Conservation (phyloP, 1,140 invertebrate species). For the Phymastichus coffea region DNA sequence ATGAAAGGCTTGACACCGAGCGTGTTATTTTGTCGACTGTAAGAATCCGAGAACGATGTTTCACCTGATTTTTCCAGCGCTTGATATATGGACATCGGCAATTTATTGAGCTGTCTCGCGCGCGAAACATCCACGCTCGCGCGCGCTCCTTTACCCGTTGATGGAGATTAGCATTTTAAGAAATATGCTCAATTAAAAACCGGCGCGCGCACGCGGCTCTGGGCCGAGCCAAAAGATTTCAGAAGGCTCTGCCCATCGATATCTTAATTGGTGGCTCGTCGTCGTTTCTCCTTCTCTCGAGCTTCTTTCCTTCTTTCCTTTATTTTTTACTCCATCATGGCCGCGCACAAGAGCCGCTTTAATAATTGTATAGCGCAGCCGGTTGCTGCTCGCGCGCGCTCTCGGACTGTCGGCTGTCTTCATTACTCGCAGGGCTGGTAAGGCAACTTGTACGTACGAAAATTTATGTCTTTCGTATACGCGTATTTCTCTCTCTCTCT, state of each 20-base stretch:
- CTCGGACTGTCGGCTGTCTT: conserved; percentile 14
- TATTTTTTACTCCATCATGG: conserved; percentile 8
- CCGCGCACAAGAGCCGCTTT: conserved; percentile 11
- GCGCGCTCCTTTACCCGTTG: background rate
- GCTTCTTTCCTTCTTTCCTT: background rate
- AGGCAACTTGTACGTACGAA: conserved; percentile 16
- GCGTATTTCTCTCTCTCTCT: background rate
- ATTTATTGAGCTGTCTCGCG: conserved; percentile 27
- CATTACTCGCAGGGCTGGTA: conserved; percentile 19
- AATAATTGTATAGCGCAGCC: conserved; percentile 12
- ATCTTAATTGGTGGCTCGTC: conserved; percentile 51
- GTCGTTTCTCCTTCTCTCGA: conserved; percentile 25
- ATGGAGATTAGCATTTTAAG: conserved; percentile 19
- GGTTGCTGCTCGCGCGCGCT: too few relatives aligned
- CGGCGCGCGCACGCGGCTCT: background rate
- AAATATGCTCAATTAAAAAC: conserved; percentile 26
- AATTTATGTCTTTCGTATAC: conserved; percentile 27
- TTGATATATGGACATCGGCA: conserved; percentile 22
- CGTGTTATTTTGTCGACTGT: too few relatives aligned
- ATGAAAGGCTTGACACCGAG: too few relatives aligned
- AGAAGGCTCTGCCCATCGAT: conserved; percentile 37
- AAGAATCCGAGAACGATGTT: conserved; percentile 4
- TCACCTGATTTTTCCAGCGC: conserved; percentile 10
- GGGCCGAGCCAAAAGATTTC: conserved; percentile 14
- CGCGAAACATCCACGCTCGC: background rate